phyloP scores from a whole-genome alignment of 2,888 invertebrate genomes.

The Ophion obscuratus region DNA sequence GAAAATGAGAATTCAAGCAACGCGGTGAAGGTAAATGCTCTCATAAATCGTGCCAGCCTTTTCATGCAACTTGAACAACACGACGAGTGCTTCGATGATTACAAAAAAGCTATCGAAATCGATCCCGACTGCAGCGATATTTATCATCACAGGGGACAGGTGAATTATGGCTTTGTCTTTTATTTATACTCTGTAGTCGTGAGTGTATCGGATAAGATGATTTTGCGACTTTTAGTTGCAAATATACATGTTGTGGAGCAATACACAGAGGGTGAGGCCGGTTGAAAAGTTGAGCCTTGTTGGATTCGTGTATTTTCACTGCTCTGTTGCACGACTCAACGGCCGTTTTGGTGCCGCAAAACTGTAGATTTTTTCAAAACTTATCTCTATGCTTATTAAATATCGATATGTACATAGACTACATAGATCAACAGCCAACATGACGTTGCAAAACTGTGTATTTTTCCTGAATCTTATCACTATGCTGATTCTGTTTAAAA shows the following conservation, averaged over 20 bases:
- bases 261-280: background rate
- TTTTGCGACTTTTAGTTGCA: background rate
- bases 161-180: slow-evolving; percentile 72
- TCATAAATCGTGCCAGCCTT: slow-evolving; percentile 94
- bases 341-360: too few species aligned
- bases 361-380: too few species aligned
- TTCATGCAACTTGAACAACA: slow-evolving; percentile 92
- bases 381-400: too few species aligned
- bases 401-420: too few species aligned
- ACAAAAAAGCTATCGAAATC: slow-evolving; percentile 90
- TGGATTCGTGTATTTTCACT: background rate
- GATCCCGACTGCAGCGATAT: slow-evolving; percentile 94
- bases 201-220: background rate
- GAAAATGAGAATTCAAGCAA: slow-evolving; percentile 87
- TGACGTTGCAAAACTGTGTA: too few species aligned
- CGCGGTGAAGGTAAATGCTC: slow-evolving; percentile 91
- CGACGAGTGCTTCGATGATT: slow-evolving; percentile 91
- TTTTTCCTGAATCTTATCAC: too few species aligned
- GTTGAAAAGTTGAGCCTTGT: background rate
- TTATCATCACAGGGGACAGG: slow-evolving; percentile 95
- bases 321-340: background rate
- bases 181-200: background rate
- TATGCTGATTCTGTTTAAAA: too few species aligned
- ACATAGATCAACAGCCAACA: too few species aligned
- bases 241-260: background rate